phyloP scores from a whole-genome alignment of 2,113 vertebrate genomes.

The Aspiorhynchus laticeps region DNA sequence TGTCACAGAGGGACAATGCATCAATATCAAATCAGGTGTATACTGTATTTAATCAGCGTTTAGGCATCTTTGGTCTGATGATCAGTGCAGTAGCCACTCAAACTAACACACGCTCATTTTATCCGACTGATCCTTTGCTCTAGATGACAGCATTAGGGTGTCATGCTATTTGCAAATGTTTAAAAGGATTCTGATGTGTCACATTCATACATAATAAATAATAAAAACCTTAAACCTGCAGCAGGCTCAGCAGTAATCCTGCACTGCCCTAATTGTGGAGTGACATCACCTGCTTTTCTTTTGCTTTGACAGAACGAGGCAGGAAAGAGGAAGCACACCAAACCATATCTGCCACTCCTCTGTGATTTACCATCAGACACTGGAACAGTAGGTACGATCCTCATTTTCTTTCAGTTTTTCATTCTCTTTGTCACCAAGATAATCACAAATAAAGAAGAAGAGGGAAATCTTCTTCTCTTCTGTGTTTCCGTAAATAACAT shows the following conservation, averaged over 20 bases:
- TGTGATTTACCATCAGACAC: conserved; percentile 17
- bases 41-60: conserved; percentile 5
- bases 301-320: conserved; percentile 50
- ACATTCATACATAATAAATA: conserved; percentile 55
- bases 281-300: conserved; percentile 64
- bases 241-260: conserved; percentile 70
- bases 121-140: not conserved
- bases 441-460: conserved; percentile 60
- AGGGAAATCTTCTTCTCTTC: not conserved
- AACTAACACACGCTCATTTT: conserved; percentile 21
- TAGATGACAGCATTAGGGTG: conserved; percentile 48
- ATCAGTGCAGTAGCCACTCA: conserved; percentile 37
- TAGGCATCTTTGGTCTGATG: not conserved
- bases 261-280: conserved; percentile 70
- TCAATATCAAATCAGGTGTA: not conserved
- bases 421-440: conserved; percentile 52
- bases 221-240: conserved; percentile 69
- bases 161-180: conserved; percentile 7
- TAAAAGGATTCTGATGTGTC: conserved; percentile 26
- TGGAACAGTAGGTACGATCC: not conserved
- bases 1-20: conserved; percentile 15
- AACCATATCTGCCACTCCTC: conserved; percentile 3
- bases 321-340: conserved; percentile 63
- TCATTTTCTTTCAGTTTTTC: conserved; percentile 51
- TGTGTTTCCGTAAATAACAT: conserved; percentile 53